A percentile compares a stretch with the other conserved stretches of the same genome.
Evolutionary conservation across 2,113 vertebrate genomes (phyloP).

Genomic region (Rattus rattus): DNA sequence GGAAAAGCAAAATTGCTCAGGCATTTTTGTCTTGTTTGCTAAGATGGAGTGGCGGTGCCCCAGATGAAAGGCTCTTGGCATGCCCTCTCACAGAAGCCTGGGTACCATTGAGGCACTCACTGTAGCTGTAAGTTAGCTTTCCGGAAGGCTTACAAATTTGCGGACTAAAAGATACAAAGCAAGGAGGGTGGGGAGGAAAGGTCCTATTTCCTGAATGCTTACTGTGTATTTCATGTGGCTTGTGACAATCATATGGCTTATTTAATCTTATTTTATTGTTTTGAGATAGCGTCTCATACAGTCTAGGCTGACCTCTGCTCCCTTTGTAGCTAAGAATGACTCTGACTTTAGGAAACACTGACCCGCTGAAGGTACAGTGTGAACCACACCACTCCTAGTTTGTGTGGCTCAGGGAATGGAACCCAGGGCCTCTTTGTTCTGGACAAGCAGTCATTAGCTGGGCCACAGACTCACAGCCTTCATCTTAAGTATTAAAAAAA

Average conservation of each 20-base stretch:
- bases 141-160: conserved; percentile 5
- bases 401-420: background rate
- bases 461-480: too few species aligned
- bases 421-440: too few species aligned
- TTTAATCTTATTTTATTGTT: background rate
- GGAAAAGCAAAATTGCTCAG: conserved; percentile 70
- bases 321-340: background rate
- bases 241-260: background rate
- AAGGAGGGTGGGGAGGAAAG: background rate
- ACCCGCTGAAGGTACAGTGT: background rate
- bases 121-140: background rate
- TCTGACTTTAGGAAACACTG: background rate
- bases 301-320: background rate
- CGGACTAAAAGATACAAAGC: background rate
- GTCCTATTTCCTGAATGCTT: background rate
- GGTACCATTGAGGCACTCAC: conserved; percentile 15
- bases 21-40: conserved; percentile 78
- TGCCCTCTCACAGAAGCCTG: background rate
- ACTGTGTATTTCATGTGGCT: background rate
- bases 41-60: conserved; percentile 70
- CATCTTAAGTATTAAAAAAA: background rate
- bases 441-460: background rate
- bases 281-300: background rate
- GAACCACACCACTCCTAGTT: background rate
- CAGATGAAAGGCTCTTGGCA: conserved; percentile 66